A percentile compares a stretch with the other conserved stretches of the same genome.
Conservation (phyloP, 2,888 invertebrate species). For the Dryococelus australis region DNA sequence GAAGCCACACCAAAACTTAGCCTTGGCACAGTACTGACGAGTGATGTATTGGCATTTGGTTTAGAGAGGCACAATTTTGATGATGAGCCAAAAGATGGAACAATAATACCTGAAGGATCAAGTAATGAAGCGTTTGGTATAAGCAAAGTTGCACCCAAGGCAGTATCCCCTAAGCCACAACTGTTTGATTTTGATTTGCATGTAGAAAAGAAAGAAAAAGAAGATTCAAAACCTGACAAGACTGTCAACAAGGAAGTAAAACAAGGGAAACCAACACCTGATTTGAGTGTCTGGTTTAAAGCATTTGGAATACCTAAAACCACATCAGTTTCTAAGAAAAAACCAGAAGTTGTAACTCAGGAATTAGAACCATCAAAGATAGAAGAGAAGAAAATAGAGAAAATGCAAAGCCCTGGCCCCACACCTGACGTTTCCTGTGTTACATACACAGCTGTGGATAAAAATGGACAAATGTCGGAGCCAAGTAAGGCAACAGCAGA, state of each 20-base stretch:
- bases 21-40: constrained; percentile 82
- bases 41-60: constrained; percentile 72
- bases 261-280: constrained; percentile 79
- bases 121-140: constrained; percentile 35
- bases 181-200: constrained; percentile 23
- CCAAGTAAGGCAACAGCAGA: not conserved
- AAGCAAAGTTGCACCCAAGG: constrained; percentile 40
- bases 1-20: constrained; percentile 82
- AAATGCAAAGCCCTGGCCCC: not conserved
- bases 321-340: constrained; percentile 65
- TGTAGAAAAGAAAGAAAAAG: constrained; percentile 47
- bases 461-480: not conserved
- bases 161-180: constrained; percentile 43
- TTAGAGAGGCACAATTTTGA: constrained; percentile 67
- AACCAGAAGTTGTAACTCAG: constrained; percentile 48
- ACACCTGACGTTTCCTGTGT: not conserved
- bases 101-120: constrained; percentile 47
- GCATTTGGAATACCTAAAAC: constrained; percentile 88
- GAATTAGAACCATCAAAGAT: not conserved
- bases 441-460: not conserved
- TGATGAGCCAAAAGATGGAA: constrained; percentile 54
- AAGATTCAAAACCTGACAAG: constrained; percentile 47
- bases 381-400: not conserved
- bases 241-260: constrained; percentile 48
- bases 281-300: constrained; percentile 91